Conservation (phyloP, 2,113 vertebrate genomes). For the Trematocara macrostoma region DNA sequence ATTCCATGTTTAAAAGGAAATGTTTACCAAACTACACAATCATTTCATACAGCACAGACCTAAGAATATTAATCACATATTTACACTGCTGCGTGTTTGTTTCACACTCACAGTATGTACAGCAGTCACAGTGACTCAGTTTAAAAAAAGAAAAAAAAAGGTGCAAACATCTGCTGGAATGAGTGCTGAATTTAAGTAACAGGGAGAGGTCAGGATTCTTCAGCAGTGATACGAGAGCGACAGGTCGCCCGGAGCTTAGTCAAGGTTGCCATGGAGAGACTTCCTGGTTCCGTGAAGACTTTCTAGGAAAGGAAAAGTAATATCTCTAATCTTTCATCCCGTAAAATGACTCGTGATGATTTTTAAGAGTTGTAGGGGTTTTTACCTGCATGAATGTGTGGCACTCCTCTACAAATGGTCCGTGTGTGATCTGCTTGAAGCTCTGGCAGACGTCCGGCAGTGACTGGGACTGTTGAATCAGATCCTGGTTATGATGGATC, state of each 20-base stretch:
- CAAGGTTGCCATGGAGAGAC: conserved; percentile 79
- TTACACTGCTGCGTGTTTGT: neutral
- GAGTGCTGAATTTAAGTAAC: neutral
- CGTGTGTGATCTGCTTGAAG: conserved; percentile 86
- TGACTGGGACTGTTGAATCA: conserved; percentile 80
- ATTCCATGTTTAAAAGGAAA: neutral
- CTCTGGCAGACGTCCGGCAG: conserved; percentile 86
- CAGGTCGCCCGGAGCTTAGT: conserved; percentile 78
- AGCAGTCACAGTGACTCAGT: neutral
- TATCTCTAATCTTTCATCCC: neutral
- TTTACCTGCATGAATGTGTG: conserved; percentile 90
- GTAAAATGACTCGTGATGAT: neutral
- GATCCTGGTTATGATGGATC: conserved; percentile 84
- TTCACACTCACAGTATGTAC: neutral
- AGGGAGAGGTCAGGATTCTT: conserved; percentile 47
- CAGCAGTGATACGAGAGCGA: conserved; percentile 70
- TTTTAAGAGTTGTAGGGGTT: neutral
- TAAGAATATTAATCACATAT: neutral
- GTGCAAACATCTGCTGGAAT: conserved; percentile 43
- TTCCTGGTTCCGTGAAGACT: conserved; percentile 89
- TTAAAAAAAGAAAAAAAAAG: neutral
- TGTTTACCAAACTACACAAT: neutral
- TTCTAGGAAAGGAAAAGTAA: conserved; percentile 68
- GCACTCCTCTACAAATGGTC: conserved; percentile 83
- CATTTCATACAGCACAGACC: neutral